Evolutionary conservation across 2,888 invertebrate genomes (phyloP), one percentile per base, ranked within the genome.

Genomic region (Nemotelus pantherinus): DNA sequence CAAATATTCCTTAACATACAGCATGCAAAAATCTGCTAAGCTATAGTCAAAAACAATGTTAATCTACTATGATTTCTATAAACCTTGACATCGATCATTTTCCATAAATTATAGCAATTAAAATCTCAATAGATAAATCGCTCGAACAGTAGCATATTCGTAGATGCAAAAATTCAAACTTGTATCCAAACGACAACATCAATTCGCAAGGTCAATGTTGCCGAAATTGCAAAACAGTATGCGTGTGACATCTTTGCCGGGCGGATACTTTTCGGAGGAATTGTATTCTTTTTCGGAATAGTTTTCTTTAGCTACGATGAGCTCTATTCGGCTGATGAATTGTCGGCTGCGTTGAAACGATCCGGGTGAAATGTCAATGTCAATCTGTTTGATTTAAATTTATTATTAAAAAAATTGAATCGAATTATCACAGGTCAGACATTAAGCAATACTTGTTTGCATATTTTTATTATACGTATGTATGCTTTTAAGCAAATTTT

Each of bases 1-100:
- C 1, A 1, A 25, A 25, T 25, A 25, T 25, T 25, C 25, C 25
- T 25, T 25, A 25, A 25, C 25, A 25, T 25, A 0, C 25, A 25
- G 25, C 25, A 25, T 25, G 25, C 25, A 25, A 25, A 25, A 25
- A 25, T 25, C 25, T 25, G 25, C 25, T 25, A 25, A 25, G 25
- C 25, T 25, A 25, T 25, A 25, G 25, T 25, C 25, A 25, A 25
- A 25, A 25, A 25, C 25, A 25, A 25, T 25, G 25, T 25, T 25
- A 25, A 1, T 1, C 1, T 25, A 1, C 25, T 25, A 25, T 25
- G 25, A 25, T 25, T 25, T 25, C 25, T 25, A 25, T 25, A 25
- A 25, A 55, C 70, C 70, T 70, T 70, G 70, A 70, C 70, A 70
- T 70, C 55, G 53, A 70, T 65, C 65, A 65, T 45, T 65, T 65